A percentile compares a stretch with the other conserved stretches of the same genome.
These are phyloP conservation scores for Scomber scombrus DNA, from an alignment of 2,113 vertebrate species.

Conservation along the genomic window DNA sequence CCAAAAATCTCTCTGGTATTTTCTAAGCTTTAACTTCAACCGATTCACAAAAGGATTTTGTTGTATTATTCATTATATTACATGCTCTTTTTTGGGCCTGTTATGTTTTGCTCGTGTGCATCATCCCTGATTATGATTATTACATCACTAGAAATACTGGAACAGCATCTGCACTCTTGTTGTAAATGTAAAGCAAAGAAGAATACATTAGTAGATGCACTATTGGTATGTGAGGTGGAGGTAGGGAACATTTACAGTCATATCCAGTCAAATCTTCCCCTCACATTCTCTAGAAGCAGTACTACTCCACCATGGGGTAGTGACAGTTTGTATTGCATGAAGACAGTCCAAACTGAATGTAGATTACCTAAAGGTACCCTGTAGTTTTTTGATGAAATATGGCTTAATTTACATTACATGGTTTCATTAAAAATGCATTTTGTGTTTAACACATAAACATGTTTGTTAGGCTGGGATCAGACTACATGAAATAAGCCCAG, in stretches of 20 bases:
- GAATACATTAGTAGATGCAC: background rate
- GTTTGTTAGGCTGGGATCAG: background rate
- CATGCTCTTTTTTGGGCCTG: background rate
- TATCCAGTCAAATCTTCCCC: constrained; percentile 21
- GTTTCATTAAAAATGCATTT: background rate
- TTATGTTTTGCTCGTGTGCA: background rate
- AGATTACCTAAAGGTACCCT: constrained; percentile 21
- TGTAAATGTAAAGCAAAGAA: constrained; percentile 19
- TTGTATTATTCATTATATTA: background rate
- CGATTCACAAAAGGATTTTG: background rate
- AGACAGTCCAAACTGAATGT: constrained; percentile 5
- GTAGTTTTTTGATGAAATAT: background rate
- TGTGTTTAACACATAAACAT: background rate
- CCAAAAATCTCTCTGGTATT: background rate
- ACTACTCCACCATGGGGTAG: constrained; percentile 2
- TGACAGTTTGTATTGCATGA: constrained; percentile 19
- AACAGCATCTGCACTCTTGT: background rate
- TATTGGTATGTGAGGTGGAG: background rate
- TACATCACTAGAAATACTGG: background rate
- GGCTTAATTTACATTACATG: too few species aligned
- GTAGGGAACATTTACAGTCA: background rate
- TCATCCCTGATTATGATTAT: background rate
- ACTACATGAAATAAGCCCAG: too few species aligned
- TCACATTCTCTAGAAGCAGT: background rate
- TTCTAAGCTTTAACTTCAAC: constrained; percentile 1